Conservation (phyloP, 2,888 invertebrate species). For the Thymelicus acteon region DNA sequence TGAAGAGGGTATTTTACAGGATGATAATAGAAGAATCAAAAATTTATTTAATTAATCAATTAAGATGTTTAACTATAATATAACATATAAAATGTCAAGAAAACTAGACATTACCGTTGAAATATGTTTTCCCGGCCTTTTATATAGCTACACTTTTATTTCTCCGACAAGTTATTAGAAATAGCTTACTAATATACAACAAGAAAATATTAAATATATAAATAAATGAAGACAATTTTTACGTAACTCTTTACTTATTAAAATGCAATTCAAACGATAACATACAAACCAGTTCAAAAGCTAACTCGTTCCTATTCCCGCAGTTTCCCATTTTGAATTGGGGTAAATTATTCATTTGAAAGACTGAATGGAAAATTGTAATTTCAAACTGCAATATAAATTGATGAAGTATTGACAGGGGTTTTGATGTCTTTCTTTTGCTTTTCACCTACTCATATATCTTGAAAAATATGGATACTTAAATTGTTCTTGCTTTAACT, state of each 20-base stretch:
- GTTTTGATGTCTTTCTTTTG: neutral
- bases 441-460: neutral
- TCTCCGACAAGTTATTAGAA: too few relatives aligned
- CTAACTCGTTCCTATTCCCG: conserved; percentile 6
- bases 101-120: too few relatives aligned
- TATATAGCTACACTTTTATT: too few relatives aligned
- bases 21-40: too few relatives aligned
- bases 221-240: neutral
- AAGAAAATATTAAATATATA: neutral
- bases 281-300: conserved; percentile 1
- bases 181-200: too few relatives aligned
- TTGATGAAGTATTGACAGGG: neutral
- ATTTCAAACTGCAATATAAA: conserved; percentile 9
- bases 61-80: too few relatives aligned
- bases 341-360: conserved; percentile 15
- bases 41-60: too few relatives aligned
- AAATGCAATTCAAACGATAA: neutral
- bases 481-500: too few relatives aligned
- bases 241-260: neutral
- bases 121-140: too few relatives aligned
- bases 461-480: too few relatives aligned
- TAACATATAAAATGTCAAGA: too few relatives aligned
- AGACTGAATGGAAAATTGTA: conserved; percentile 12
- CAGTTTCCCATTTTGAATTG: conserved; percentile 8
- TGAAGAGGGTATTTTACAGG: too few relatives aligned